phyloP scores from a whole-genome alignment of 2,113 vertebrate species.

The crab-eating macaque (Macaca fascicularis) region DNA sequence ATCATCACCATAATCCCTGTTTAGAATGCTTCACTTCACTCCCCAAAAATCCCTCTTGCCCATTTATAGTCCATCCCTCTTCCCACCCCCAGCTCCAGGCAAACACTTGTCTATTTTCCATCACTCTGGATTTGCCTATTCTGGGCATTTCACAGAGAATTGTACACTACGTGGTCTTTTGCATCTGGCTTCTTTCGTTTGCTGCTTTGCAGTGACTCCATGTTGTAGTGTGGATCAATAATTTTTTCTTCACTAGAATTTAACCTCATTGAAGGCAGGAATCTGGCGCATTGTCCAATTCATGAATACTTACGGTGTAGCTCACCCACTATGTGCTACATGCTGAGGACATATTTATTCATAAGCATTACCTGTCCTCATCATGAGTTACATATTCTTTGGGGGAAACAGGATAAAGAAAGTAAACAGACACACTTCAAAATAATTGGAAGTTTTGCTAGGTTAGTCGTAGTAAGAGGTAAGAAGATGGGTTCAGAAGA shows the following conservation, averaged over 20 bases:
- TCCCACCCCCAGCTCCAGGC: too few relatives aligned
- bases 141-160: background rate
- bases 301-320: rapidly evolving
- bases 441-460: background rate
- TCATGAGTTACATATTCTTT: background rate
- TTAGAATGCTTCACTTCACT: background rate
- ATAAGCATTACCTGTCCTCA: background rate
- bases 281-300: too few relatives aligned
- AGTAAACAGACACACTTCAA: background rate
- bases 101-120: background rate
- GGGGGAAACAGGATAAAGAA: background rate
- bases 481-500: background rate
- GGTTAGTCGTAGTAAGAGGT: background rate
- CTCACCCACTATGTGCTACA: rapidly evolving
- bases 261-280: background rate
- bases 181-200: rapidly evolving
- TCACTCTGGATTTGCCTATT: background rate
- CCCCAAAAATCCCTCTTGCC: background rate
- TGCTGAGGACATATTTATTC: rapidly evolving
- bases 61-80: background rate
- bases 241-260: background rate
- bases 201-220: background rate
- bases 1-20: background rate
- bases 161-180: rapidly evolving
- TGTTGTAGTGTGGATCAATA: rapidly evolving